These are phyloP conservation scores for Cosmia pyralina DNA, from an alignment of 2,888 invertebrate species.

Conservation along the genomic window DNA sequence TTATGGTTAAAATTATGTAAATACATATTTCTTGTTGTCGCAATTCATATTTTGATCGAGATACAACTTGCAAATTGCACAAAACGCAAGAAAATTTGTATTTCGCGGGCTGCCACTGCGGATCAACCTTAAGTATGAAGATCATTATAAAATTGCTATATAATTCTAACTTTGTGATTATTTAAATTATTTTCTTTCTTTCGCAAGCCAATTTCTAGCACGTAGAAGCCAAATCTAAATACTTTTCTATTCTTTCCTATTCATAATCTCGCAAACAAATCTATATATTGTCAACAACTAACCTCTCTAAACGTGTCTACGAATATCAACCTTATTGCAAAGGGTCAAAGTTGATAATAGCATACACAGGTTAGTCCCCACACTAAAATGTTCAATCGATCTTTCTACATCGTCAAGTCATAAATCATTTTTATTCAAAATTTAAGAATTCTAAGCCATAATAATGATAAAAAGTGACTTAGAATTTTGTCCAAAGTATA, in stretches of 20 bases:
- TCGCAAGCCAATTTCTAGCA: conserved; percentile 38
- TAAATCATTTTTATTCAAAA: conserved; percentile 7
- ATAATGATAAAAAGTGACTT: conserved; percentile 21
- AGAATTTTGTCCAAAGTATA: conserved; percentile 17
- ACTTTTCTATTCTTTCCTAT: conserved; percentile 23
- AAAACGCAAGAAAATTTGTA: too few species aligned
- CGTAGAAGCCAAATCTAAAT: conserved; percentile 40
- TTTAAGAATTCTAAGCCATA: conserved; percentile 6
- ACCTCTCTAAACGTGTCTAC: conserved; percentile 17
- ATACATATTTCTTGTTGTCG: too few species aligned
- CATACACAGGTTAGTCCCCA: conserved; percentile 23
- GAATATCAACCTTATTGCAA: conserved; percentile 38
- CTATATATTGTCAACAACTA: conserved; percentile 51
- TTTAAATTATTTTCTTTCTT: conserved; percentile 32
- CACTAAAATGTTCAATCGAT: conserved; percentile 10
- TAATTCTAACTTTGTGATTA: conserved; percentile 52
- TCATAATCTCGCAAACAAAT: conserved; percentile 58
- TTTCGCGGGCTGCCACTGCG: too few species aligned
- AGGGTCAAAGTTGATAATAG: conserved; percentile 20
- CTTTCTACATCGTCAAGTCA: conserved; percentile 12
- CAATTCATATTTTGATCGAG: too few species aligned
- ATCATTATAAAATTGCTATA: conserved; percentile 58
- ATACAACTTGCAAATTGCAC: too few species aligned
- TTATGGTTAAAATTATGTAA: too few species aligned
- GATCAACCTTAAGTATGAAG: conserved; percentile 38